A percentile compares a stretch with the other conserved stretches of the same genome.
These are phyloP conservation scores for Pelobates fuscus DNA, from an alignment of 2,113 vertebrate species.

Conservation along the genomic window DNA sequence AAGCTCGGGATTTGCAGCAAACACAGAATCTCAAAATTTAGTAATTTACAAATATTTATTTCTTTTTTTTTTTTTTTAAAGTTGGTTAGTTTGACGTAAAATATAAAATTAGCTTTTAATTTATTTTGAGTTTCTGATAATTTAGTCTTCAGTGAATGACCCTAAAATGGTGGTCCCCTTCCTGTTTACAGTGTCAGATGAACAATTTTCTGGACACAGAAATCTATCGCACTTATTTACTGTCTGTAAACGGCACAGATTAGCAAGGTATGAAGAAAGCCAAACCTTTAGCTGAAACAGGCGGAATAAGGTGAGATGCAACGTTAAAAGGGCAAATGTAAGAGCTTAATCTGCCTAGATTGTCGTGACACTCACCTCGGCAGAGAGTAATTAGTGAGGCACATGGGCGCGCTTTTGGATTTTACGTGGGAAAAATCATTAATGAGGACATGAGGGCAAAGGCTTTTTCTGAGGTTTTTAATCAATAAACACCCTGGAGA, in stretches of 20 bases:
- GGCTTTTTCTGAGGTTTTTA: constrained; percentile 59
- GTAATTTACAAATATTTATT: too few species aligned
- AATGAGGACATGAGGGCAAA: constrained; percentile 64
- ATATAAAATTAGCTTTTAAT: too few species aligned
- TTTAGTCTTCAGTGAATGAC: too few species aligned
- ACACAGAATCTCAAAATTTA: too few species aligned
- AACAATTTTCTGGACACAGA: not conserved
- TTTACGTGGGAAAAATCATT: constrained; percentile 69
- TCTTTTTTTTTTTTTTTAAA: too few species aligned
- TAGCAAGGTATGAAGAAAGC: not conserved
- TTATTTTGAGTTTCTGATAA: too few species aligned
- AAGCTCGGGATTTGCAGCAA: too few species aligned
- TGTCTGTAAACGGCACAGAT: not conserved
- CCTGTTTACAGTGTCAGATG: too few species aligned
- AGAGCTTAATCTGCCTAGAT: constrained; percentile 47
- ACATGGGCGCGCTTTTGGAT: constrained; percentile 63
- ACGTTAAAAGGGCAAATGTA: not conserved
- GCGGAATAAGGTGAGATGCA: too few species aligned
- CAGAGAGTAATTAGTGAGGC: constrained; percentile 58
- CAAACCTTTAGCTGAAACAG: too few species aligned
- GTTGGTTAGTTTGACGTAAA: too few species aligned
- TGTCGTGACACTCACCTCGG: constrained; percentile 52
- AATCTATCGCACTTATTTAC: not conserved
- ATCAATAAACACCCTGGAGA: constrained; percentile 63
- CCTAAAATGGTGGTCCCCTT: too few species aligned